A percentile compares a stretch with the other conserved stretches of the same genome.
phyloP scores from a whole-genome alignment of 2,888 invertebrate genomes.

The Muschampia plurimacula region DNA sequence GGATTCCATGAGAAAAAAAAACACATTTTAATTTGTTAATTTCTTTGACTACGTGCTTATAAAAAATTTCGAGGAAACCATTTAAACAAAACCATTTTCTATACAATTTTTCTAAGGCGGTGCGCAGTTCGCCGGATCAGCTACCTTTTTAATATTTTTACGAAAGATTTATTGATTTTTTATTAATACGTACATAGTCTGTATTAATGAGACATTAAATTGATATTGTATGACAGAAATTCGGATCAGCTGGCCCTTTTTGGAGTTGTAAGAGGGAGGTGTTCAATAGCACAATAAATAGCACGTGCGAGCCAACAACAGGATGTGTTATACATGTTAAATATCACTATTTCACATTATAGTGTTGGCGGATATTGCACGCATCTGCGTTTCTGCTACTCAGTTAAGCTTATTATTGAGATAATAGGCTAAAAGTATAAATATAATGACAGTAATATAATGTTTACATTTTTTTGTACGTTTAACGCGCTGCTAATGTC shows the following conservation, averaged over 20 bases:
- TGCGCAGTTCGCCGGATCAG: no score
- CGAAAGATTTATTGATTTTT: no score
- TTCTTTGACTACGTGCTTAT: no score
- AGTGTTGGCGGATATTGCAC: slow-evolving; percentile 65
- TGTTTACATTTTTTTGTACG: background rate
- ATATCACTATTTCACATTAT: slow-evolving; percentile 39
- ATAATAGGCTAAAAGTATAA: background rate
- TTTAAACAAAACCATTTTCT: no score
- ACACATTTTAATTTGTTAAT: no score
- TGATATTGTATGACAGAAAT: no score
- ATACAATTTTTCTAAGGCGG: no score
- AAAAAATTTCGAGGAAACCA: no score
- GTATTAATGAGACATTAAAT: no score
- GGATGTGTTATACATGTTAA: slow-evolving; percentile 54
- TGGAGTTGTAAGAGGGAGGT: slow-evolving; percentile 20
- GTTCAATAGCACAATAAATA: slow-evolving; percentile 63
- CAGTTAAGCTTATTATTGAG: background rate
- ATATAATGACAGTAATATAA: background rate
- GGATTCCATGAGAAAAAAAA: no score
- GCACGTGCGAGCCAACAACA: slow-evolving; percentile 70
- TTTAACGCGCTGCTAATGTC: background rate
- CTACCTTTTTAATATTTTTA: background rate
- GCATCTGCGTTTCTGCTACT: slow-evolving; percentile 57
- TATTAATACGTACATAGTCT: no score
- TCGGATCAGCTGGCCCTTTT: slow-evolving; percentile 9